Evolutionary conservation across 2,113 vertebrate species (phyloP), one percentile per base, ranked within the genome.

Genomic region (Fregata magnificens): DNA sequence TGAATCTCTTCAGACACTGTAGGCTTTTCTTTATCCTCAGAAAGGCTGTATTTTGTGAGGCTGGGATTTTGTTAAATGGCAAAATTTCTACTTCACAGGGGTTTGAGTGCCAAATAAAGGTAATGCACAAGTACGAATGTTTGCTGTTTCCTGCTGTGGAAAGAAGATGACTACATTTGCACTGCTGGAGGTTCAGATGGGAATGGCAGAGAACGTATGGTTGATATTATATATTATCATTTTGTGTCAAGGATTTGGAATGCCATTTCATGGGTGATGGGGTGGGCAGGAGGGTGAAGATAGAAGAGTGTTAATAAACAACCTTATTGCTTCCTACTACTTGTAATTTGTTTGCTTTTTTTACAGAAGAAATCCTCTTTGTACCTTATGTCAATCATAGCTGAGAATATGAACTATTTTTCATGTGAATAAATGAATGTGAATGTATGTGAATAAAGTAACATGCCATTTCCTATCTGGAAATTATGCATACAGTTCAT

Each of bases 371-470:
- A 97, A 97, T 95, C 95, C 96, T 97, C 95, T 96, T 95, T 76
- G 10, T 97, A 96, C 97, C 96, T 96, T 97, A 96, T 97, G 97
- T 97, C 95, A 97, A 96, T 94, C 96, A 97, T 90, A 96, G 94
- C 91, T 96, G 95, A 96, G 97, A 96, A 97, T 96, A 94, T 90
- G 96, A 93, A 96, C 95, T 92, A 80, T 93, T 95, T 97, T 97
- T 96, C 94, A 67, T 96, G 97, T 96, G 97, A 97, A 97, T 97
- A 97, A 96, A 97, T 97, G 96, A 97, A 97, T 97, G 96, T 95
- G 96, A 97, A 97, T 96, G 95, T 95, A 95, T 96, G 85, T 96
- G 96, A 97, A 97, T 96, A 97, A 97, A 96, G 97, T 97, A 96
- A 95, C 96, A 90, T 97, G 96, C 94, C 96, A 97, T 97, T 97